Evolutionary conservation across 1,140 invertebrate genomes (phyloP).

Genomic region (Drosophila funebris): DNA sequence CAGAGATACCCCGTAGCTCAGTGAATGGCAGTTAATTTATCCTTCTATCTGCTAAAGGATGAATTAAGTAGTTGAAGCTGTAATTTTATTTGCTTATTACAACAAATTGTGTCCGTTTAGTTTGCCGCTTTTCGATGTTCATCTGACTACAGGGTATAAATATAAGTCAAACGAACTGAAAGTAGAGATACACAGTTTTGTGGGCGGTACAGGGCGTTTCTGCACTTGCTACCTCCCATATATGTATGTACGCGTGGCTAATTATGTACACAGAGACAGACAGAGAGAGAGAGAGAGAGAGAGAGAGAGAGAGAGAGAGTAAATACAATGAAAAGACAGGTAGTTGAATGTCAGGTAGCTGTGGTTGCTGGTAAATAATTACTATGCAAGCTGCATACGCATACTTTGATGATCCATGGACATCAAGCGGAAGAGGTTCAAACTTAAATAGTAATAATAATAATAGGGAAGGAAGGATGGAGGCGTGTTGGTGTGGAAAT

Average conservation of each 20-base stretch:
- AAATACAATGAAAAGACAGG: conserved; percentile 44
- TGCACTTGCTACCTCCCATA: conserved; percentile 41
- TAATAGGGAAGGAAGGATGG: neutral
- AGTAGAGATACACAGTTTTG: conserved; percentile 36
- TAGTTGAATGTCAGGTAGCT: conserved; percentile 26
- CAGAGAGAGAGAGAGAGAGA: conserved; percentile 23
- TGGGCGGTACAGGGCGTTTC: conserved; percentile 40
- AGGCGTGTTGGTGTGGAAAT: neutral
- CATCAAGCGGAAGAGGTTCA: conserved; percentile 37
- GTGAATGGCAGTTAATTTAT: neutral
- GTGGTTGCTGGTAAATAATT: conserved; percentile 44
- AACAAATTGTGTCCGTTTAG: neutral
- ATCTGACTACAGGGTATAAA: conserved; percentile 15
- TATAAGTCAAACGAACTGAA: conserved; percentile 31
- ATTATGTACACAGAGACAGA: conserved; percentile 56
- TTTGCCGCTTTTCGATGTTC: neutral
- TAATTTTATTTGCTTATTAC: neutral
- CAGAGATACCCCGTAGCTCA: neutral
- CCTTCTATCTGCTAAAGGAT: no score
- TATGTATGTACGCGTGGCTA: conserved; percentile 66
- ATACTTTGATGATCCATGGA: conserved; percentile 40
- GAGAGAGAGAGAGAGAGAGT: conserved; percentile 17
- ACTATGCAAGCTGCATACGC: conserved; percentile 44
- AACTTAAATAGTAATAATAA: conserved; percentile 14
- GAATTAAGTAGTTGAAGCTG: neutral